Conservation (phyloP, 2,797 vertebrate species). For the Clangula hyemalis region DNA sequence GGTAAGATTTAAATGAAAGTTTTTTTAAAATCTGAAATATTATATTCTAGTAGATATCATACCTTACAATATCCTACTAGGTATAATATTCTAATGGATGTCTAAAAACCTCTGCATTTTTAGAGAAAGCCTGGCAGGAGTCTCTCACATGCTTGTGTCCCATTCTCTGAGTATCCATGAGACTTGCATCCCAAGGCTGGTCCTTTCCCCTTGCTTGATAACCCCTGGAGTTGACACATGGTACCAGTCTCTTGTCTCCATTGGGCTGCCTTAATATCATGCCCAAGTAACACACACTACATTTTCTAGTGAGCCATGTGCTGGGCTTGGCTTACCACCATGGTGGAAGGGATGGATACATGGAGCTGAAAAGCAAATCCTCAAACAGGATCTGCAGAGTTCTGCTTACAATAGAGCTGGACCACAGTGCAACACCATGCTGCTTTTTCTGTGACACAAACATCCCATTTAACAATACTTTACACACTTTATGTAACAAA, state of each 20-base stretch:
- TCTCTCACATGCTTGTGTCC: rapidly evolving
- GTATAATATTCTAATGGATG: not conserved
- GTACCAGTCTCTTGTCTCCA: not conserved
- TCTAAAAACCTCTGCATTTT: not conserved
- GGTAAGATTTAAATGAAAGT: not conserved
- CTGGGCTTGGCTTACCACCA: not conserved
- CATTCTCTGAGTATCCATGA: not conserved
- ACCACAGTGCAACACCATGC: not conserved
- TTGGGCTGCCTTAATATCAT: rapidly evolving
- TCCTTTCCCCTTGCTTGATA: not conserved
- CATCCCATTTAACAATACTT: not conserved
- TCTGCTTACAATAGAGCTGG: not conserved
- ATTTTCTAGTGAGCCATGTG: not conserved
- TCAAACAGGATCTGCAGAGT: not conserved
- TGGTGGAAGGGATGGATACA: not conserved
- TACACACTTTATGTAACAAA: not conserved
- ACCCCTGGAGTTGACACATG: rapidly evolving
- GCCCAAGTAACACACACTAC: rapidly evolving
- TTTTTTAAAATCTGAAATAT: not conserved
- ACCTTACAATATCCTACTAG: not conserved
- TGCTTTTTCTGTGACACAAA: not conserved
- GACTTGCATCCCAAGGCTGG: not conserved
- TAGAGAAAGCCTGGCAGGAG: rapidly evolving
- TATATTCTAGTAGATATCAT: not conserved
- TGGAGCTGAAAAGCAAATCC: not conserved